A percentile compares a stretch with the other conserved stretches of the same genome.
Evolutionary conservation across 2,888 invertebrate species (phyloP).

Genomic region (Thyatira batis): DNA sequence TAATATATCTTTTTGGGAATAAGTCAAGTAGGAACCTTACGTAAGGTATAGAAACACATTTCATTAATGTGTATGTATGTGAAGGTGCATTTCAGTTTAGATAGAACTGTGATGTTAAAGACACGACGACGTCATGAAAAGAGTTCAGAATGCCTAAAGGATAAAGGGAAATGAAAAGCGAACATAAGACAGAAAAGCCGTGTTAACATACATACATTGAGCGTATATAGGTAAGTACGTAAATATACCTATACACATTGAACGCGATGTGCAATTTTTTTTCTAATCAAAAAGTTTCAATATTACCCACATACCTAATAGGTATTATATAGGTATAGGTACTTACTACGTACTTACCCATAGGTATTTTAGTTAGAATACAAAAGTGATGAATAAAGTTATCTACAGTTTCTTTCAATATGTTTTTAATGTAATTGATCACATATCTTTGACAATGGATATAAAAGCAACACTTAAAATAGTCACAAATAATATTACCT

Average conservation of each 20-base stretch:
- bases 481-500: no score
- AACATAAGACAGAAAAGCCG: background rate
- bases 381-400: no score
- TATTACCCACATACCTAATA: no score
- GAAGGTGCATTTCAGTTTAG: background rate
- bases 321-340: no score
- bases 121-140: constrained; percentile 15
- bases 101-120: constrained; percentile 2
- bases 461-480: no score
- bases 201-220: background rate
- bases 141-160: constrained; percentile 14
- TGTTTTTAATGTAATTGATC: no score
- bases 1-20: no score
- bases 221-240: background rate
- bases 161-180: constrained; percentile 17
- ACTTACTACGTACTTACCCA: no score
- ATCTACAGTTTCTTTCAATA: no score
- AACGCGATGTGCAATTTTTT: background rate
- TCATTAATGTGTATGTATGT: background rate
- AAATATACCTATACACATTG: background rate
- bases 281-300: background rate
- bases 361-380: no score
- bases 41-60: background rate
- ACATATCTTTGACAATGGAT: no score
- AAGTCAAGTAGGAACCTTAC: no score